Evolutionary conservation across 2,113 vertebrate genomes (phyloP).

Genomic region (Cyprinodon brontotheroides): DNA sequence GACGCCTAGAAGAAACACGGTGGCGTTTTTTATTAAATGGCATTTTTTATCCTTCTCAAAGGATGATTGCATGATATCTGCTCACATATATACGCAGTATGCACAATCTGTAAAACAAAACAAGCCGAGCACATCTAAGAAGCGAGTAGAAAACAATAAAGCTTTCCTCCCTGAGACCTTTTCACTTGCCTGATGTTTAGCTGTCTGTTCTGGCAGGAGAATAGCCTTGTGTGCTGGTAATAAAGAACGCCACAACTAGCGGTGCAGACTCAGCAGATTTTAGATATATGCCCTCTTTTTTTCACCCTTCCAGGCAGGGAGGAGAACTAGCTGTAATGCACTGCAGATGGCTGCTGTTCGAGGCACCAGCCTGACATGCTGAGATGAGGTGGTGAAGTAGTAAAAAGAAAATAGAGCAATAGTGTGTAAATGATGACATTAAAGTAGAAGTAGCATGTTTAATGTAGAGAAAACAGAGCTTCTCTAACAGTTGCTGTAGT

Average conservation of each 20-base stretch:
- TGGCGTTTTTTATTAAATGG: background rate
- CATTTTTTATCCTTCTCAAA: constrained; percentile 7
- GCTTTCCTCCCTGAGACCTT: constrained; percentile 40
- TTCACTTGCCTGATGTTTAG: constrained; percentile 39
- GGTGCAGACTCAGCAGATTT: constrained; percentile 77
- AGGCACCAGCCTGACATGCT: constrained; percentile 71
- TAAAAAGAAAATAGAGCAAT: constrained; percentile 30
- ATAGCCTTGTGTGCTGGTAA: constrained; percentile 44
- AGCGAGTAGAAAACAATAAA: constrained; percentile 14
- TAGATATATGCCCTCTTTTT: constrained; percentile 67
- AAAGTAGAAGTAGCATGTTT: background rate
- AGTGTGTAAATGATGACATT: constrained; percentile 13
- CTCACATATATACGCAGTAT: constrained; percentile 36
- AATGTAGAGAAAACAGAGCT: constrained; percentile 10
- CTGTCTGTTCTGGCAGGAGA: constrained; percentile 46
- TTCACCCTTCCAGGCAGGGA: constrained; percentile 50
- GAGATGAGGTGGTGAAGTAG: constrained; percentile 49
- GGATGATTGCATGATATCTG: constrained; percentile 34
- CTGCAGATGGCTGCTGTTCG: constrained; percentile 81
- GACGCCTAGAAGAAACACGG: constrained; percentile 8
- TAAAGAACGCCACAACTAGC: constrained; percentile 62
- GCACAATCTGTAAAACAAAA: constrained; percentile 36
- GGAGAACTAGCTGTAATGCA: constrained; percentile 72
- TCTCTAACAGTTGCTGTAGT: constrained; percentile 21
- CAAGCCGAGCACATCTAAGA: constrained; percentile 8